A percentile compares a stretch with the other conserved stretches of the same genome.
Evolutionary conservation across 2,797 vertebrate species (phyloP).

Genomic region (Steatocranus sp.): DNA sequence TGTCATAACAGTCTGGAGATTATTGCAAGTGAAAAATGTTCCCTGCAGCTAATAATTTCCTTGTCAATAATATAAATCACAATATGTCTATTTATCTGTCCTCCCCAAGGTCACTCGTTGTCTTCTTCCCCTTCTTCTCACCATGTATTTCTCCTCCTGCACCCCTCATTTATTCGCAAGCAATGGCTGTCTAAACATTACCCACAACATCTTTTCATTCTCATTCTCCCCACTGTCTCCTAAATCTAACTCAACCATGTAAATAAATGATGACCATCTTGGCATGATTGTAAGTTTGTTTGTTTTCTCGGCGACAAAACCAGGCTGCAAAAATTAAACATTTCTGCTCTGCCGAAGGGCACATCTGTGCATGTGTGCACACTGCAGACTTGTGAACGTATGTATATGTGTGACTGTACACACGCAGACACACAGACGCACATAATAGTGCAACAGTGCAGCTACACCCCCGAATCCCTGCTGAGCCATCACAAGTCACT

Average conservation of each 20-base stretch:
- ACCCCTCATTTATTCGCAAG: constrained; percentile 18
- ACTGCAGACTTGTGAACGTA: neutral
- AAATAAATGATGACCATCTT: constrained; percentile 61
- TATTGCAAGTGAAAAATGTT: constrained; percentile 38
- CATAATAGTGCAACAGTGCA: neutral
- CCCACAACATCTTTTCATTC: constrained; percentile 9
- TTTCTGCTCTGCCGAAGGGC: constrained; percentile 10
- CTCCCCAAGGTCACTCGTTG: constrained; percentile 31
- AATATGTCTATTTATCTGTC: constrained; percentile 40
- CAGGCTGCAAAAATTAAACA: constrained; percentile 42
- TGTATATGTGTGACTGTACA: neutral
- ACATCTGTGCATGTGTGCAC: constrained; percentile 14
- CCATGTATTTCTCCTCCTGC: constrained; percentile 22
- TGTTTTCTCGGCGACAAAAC: constrained; percentile 38
- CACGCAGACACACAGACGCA: neutral
- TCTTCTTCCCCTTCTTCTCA: constrained; percentile 1
- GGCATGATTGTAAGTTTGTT: constrained; percentile 39
- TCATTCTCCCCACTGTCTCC: neutral
- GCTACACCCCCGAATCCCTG: constrained; percentile 37
- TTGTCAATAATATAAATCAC: constrained; percentile 66
- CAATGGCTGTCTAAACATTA: constrained; percentile 16
- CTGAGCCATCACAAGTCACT: constrained; percentile 61
- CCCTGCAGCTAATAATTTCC: constrained; percentile 43
- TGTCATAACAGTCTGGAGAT: constrained; percentile 40
- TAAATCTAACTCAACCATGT: constrained; percentile 17